Conservation (phyloP, 2,888 invertebrate genomes). For the Conchocele bisecta region DNA sequence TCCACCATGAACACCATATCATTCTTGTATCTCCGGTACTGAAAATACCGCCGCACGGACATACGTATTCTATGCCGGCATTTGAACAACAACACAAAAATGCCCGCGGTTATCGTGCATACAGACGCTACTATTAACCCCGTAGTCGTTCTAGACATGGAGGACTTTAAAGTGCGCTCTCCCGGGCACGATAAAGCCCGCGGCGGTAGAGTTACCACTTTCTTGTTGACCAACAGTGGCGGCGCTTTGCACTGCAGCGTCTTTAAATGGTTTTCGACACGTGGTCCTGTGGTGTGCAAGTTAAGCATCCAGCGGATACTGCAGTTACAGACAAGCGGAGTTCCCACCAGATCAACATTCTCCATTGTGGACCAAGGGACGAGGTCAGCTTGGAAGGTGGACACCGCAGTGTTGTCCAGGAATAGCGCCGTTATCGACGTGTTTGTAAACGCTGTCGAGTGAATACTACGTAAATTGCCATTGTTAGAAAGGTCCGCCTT, state of each 20-base stretch:
- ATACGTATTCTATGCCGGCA: slow-evolving; percentile 31
- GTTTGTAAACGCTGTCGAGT: slow-evolving; percentile 34
- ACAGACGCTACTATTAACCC: slow-evolving; percentile 42
- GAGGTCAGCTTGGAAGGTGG: slow-evolving; percentile 28
- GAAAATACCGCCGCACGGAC: slow-evolving; percentile 33
- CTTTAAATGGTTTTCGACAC: too few relatives aligned
- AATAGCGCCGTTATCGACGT: slow-evolving; percentile 12
- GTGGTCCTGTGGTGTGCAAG: too few relatives aligned
- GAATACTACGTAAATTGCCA: slow-evolving; percentile 9
- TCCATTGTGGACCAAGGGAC: slow-evolving; percentile 26
- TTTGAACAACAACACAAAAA: slow-evolving; percentile 19
- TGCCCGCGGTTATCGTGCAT: slow-evolving; percentile 15
- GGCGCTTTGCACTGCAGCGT: too few relatives aligned
- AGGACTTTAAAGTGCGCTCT: too few relatives aligned
- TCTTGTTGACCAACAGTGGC: too few relatives aligned
- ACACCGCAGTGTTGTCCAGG: slow-evolving; percentile 11
- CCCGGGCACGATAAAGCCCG: too few relatives aligned
- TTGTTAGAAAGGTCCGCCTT: slow-evolving; percentile 22
- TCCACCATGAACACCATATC: slow-evolving; percentile 51
- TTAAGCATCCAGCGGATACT: slow-evolving; percentile 39
- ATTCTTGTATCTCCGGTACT: slow-evolving; percentile 44
- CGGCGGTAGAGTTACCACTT: too few relatives aligned
- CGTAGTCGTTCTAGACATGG: slow-evolving; percentile 24
- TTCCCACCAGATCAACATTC: slow-evolving; percentile 3
- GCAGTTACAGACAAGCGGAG: slow-evolving; percentile 45